Percentiles rank a stretch among this genome's conserved stretches.
These are phyloP conservation scores for Sphaeramia orbicularis DNA, from an alignment of 2,797 vertebrate genomes.

Conservation along the genomic window DNA sequence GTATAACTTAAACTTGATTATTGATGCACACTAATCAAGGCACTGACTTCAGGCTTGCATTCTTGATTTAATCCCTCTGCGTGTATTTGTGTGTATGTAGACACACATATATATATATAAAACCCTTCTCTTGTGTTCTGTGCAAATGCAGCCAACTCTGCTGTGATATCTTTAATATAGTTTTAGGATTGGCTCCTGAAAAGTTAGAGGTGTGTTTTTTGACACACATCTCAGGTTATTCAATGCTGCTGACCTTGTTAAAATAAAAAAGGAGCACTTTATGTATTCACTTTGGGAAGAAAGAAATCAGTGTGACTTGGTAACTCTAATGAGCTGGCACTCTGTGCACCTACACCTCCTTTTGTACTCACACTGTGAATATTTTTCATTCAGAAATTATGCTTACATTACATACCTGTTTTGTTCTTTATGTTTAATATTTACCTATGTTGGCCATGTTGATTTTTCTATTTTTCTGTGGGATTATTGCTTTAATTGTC, in stretches of 20 bases:
- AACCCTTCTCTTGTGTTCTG: slow-evolving; percentile 37
- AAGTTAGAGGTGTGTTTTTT: slow-evolving; percentile 41
- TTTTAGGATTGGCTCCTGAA: not conserved
- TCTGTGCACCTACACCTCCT: slow-evolving; percentile 4
- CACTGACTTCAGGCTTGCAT: slow-evolving; percentile 33
- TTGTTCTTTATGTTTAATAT: slow-evolving; percentile 17
- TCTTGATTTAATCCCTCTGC: slow-evolving; percentile 20
- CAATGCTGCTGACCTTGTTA: slow-evolving; percentile 1
- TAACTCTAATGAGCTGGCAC: slow-evolving; percentile 9
- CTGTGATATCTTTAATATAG: slow-evolving; percentile 19
- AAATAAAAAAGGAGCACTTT: slow-evolving; percentile 28
- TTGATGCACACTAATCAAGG: slow-evolving; percentile 25
- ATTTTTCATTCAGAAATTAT: slow-evolving; percentile 3
- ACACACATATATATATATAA: no score
- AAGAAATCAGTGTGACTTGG: slow-evolving; percentile 8
- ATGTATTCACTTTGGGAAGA: slow-evolving; percentile 29
- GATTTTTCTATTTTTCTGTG: slow-evolving; percentile 6
- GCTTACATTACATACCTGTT: slow-evolving; percentile 2
- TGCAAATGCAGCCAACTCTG: slow-evolving; percentile 17
- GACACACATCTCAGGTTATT: slow-evolving; percentile 39
- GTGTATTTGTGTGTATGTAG: no score
- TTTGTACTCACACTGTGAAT: slow-evolving; percentile 40
- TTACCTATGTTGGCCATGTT: no score
- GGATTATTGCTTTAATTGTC: slow-evolving; percentile 7
- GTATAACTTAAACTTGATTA: slow-evolving; percentile 8